A percentile compares a stretch with the other conserved stretches of the same genome.
These are phyloP conservation scores for Bimastos eiseni DNA, from an alignment of 2,888 invertebrate genomes.

Conservation along the genomic window DNA sequence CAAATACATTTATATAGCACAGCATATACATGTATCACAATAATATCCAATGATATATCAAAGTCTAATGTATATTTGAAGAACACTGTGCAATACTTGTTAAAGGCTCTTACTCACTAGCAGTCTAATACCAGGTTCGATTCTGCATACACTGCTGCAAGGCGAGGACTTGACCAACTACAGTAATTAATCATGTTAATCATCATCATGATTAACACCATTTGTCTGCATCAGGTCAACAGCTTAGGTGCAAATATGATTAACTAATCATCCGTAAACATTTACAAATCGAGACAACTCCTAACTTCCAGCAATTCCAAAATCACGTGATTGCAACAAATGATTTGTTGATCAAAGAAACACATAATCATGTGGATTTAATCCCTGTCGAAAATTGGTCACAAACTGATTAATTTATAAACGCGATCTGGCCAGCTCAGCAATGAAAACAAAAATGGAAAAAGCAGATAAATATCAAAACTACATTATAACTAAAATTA, in stretches of 20 bases:
- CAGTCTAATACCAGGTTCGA: not conserved
- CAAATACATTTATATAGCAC: too few relatives aligned
- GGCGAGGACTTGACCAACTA: not conserved
- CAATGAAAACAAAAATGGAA: too few relatives aligned
- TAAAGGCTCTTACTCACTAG: too few relatives aligned
- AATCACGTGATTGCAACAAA: not conserved
- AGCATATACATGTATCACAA: too few relatives aligned
- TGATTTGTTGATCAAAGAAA: not conserved
- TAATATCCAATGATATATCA: too few relatives aligned
- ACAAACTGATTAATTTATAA: not conserved
- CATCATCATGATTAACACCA: not conserved
- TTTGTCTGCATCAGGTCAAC: not conserved
- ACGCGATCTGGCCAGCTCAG: too few relatives aligned
- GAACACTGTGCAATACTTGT: not conserved
- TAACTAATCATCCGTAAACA: not conserved
- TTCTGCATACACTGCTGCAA: not conserved
- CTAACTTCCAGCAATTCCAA: not conserved
- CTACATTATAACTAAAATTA: not conserved
- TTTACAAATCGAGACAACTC: conserved; percentile 1
- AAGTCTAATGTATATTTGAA: not conserved
- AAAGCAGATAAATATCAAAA: too few relatives aligned
- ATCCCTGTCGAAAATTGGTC: not conserved
- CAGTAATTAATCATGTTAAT: too few relatives aligned
- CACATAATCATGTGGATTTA: not conserved
- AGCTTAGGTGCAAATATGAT: not conserved